Conservation (phyloP, 2,888 invertebrate species). For the Syritta pipiens region DNA sequence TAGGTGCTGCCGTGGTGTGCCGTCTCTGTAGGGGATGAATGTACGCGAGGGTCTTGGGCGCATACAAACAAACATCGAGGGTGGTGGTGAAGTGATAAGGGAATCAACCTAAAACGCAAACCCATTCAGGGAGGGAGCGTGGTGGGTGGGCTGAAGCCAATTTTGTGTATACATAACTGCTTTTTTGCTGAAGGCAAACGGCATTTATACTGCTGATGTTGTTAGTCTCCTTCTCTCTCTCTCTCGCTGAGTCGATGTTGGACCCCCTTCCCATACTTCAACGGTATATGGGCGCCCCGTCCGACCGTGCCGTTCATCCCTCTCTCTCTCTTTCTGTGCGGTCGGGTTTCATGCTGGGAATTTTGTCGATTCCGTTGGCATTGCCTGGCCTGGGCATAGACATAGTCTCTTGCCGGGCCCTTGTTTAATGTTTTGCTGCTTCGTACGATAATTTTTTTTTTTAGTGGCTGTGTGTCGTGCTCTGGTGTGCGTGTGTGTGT, state of each 20-base stretch:
- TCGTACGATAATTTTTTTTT: conserved; percentile 58
- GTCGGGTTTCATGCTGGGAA: conserved; percentile 67
- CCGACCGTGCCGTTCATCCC: conserved; percentile 5
- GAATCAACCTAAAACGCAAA: conserved; percentile 4
- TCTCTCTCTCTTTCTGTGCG: conserved; percentile 15
- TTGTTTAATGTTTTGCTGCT: conserved; percentile 68
- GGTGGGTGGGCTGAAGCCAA: conserved; percentile 12
- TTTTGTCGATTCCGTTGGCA: conserved; percentile 57
- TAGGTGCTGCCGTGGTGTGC: conserved; percentile 7
- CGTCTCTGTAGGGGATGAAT: conserved; percentile 6
- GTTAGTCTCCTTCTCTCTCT: conserved; percentile 7
- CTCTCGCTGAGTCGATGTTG: background rate
- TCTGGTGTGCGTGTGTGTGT: no score
- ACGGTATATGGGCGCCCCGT: conserved; percentile 21
- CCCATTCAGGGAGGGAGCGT: background rate
- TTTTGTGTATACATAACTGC: conserved; percentile 43
- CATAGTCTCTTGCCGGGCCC: conserved; percentile 70
- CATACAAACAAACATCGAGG: background rate
- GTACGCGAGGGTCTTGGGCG: background rate
- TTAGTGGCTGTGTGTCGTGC: conserved; percentile 20
- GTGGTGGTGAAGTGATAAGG: conserved; percentile 29
- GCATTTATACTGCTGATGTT: conserved; percentile 34
- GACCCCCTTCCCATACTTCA: background rate
- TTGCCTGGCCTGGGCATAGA: conserved; percentile 66
- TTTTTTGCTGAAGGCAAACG: conserved; percentile 37